Percentiles rank a stretch among this genome's conserved stretches.
Conservation (phyloP, 2,888 invertebrate genomes). For the Bombyx huttoni region DNA sequence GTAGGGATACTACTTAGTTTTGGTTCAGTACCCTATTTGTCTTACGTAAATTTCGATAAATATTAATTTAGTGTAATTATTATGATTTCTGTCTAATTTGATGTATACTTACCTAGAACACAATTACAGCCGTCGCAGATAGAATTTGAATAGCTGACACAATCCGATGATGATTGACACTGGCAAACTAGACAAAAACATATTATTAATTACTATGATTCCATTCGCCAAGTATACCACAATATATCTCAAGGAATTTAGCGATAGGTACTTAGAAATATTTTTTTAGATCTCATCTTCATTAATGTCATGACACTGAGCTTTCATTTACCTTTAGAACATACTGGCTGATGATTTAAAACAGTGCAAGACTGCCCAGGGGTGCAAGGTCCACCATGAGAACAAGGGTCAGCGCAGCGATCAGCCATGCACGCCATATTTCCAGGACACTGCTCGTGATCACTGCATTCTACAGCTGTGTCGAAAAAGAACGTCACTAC, state of each 20-base stretch:
- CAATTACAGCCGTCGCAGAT: conserved; percentile 82
- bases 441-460: conserved; percentile 83
- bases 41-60: no score
- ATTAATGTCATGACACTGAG: neutral
- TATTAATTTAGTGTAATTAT: no score
- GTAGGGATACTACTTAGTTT: no score
- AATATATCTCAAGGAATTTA: no score
- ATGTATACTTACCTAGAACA: conserved; percentile 66
- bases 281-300: no score
- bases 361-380: conserved; percentile 85
- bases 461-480: conserved; percentile 85
- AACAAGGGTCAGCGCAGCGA: conserved; percentile 87
- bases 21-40: no score
- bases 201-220: conserved; percentile 1
- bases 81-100: neutral
- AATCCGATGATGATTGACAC: conserved; percentile 79
- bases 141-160: conserved; percentile 66
- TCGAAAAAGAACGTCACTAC: neutral
- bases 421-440: conserved; percentile 85
- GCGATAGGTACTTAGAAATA: no score
- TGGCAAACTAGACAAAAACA: conserved; percentile 73
- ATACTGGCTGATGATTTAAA: conserved; percentile 86
- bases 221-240: no score
- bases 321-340: conserved; percentile 76
- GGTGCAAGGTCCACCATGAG: conserved; percentile 79